A percentile compares a stretch with the other conserved stretches of the same genome.
These are phyloP conservation scores for Calephelis nemesis DNA, from an alignment of 1,140 invertebrate genomes.

Conservation along the genomic window DNA sequence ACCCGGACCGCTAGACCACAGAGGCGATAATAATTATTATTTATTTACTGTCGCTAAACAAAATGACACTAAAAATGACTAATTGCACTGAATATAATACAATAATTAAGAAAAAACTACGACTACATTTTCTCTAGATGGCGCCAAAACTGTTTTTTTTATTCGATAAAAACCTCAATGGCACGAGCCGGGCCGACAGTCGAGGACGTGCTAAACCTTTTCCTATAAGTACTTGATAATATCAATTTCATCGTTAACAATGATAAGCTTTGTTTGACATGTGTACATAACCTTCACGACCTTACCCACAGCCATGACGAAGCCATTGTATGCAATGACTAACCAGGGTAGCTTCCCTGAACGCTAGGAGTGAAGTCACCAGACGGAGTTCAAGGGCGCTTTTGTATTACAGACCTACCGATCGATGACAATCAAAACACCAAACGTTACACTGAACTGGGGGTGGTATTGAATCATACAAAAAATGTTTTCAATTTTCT, in stretches of 20 bases:
- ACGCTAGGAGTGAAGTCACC: slow-evolving; percentile 44
- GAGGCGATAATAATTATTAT: too few species aligned
- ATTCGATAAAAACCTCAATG: too few species aligned
- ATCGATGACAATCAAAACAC: slow-evolving; percentile 25
- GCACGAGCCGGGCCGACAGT: too few species aligned
- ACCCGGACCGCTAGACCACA: too few species aligned
- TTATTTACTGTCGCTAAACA: too few species aligned
- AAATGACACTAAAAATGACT: too few species aligned
- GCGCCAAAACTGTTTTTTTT: too few species aligned
- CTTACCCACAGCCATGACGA: slow-evolving; percentile 51
- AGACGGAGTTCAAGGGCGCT: slow-evolving; percentile 48
- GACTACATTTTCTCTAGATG: too few species aligned
- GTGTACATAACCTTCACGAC: slow-evolving; percentile 42
- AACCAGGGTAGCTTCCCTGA: slow-evolving; percentile 58
- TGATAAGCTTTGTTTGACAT: slow-evolving; percentile 28
- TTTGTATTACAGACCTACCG: slow-evolving; percentile 35
- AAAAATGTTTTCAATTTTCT: too few species aligned
- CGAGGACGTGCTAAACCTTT: too few species aligned
- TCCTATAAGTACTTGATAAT: not conserved
- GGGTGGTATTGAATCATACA: not conserved
- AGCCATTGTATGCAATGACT: slow-evolving; percentile 68
- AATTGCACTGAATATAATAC: too few species aligned
- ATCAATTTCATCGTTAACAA: slow-evolving; percentile 26
- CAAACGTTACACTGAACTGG: not conserved
- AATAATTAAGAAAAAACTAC: too few species aligned